Base-by-base conservation (phyloP, 2,888 invertebrate genomes). In the Amphiduros pacificus region DNA sequence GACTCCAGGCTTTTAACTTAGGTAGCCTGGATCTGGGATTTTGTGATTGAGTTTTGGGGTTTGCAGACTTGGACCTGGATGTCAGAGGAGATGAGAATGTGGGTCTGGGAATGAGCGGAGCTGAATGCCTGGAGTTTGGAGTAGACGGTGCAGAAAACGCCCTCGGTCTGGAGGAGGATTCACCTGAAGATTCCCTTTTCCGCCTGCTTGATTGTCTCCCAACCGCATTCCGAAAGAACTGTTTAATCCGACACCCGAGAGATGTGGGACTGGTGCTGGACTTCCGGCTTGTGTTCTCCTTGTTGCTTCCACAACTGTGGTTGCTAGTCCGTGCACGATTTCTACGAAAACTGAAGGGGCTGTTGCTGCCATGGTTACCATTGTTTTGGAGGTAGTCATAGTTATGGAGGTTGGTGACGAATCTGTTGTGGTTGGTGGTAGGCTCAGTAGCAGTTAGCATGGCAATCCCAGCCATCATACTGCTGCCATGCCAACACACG, bases 351-450 rank as follows among this genome's bases (percentile, higher is more conserved):
- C n/a, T n/a, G n/a, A n/a, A n/a, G 5, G 44, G 44, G 22, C 20
- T 22, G 22, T 44, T 44, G 44, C 22, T 22, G 44, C 44, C 22
- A n/a, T 44, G 44, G 5, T 22, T n/a, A 44, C 44, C 44, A 44
- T 44, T 44, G 44, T 44, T 44, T 20, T 44, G n/a, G 44, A 44
- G 44, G 44, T 44, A 44, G 44, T 44, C 44, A 17, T 44, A 44
- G 22, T 44, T 44, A 22, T 44, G 44, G 20, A 44, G 44, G 44
- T 44, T 44, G 44, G 44, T 44, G n/a, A 44, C 22, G 44, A 44
- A 44, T 44, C 44, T n/a, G 4, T n/a, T 4, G n/a, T 44, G 44
- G 44, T 44, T 44, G n/a, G 20, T 44, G 22, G 44, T 17, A 44
- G 44, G 6, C 22, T n/a, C 44, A 20, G 44, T 22, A 20, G 44